Conservation (phyloP, 2,797 vertebrate species). For the Linurgus olivaceus region DNA sequence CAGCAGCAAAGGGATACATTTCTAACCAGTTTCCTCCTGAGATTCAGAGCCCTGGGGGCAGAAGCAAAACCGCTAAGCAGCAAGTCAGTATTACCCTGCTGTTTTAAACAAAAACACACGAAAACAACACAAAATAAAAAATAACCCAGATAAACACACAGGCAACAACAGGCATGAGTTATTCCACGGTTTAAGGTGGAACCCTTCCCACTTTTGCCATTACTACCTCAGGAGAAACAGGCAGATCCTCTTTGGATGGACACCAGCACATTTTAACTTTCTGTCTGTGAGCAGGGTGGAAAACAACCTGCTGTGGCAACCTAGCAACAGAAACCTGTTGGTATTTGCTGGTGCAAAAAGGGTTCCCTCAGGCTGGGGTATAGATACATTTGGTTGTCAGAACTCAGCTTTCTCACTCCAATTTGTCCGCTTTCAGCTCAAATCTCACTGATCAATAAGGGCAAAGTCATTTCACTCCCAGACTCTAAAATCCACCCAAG, state of each 20-base stretch:
- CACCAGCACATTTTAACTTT: not conserved
- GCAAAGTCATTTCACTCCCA: not conserved
- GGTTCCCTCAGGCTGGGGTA: not conserved
- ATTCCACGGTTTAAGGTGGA: not conserved
- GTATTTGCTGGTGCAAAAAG: not conserved
- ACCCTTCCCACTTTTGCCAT: not conserved
- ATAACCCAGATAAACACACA: not conserved
- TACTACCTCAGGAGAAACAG: not conserved
- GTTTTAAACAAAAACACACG: not conserved
- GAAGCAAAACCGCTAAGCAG: slow-evolving; percentile 14
- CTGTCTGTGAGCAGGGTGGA: not conserved
- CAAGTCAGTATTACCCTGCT: not conserved
- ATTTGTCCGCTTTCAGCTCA: not conserved
- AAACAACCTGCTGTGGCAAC: not conserved
- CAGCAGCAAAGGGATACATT: not conserved
- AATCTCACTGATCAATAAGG: accelerated
- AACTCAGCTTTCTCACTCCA: not conserved
- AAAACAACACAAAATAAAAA: not conserved
- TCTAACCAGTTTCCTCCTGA: not conserved
- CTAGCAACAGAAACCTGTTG: not conserved
- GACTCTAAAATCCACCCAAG: not conserved
- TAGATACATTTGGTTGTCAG: accelerated
- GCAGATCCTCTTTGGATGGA: not conserved
- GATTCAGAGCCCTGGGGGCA: slow-evolving; percentile 8
- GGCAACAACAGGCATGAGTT: not conserved